Base-by-base conservation (phyloP, 2,888 invertebrate genomes). In the Ophion ventricosus region DNA sequence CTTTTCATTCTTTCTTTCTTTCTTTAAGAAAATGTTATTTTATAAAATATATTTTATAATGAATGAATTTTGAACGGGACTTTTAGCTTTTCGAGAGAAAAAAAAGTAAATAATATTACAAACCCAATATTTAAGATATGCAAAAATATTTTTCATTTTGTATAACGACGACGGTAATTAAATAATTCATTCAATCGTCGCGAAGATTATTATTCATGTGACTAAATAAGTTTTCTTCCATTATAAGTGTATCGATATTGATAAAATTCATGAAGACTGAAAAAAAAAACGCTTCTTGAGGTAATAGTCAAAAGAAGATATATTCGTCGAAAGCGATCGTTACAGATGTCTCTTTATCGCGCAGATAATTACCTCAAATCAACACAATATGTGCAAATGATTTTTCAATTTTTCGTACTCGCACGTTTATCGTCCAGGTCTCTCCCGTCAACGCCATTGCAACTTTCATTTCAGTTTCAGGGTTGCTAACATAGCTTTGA, bases 401-500 rank as follows among this genome's bases (percentile, higher is more conserved):
- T 56, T 56, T n/a, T 56, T 17, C 26, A n/a, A 7, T 54, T 29
- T 10, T 56, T 56, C 56, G 69, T 56, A 70, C 69, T 26, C 20
- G 20, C 25, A 29, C 69, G 7, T n/a, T n/a, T 11, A 11, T 26
- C 17, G 11, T 29, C 54, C 26, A 40, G 20, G 49, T 25, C 17
- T 25, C 17, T 49, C 17, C 54, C 54, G 26, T n/a, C 20, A 70
- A 56, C 29, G 49, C n/a, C 54, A 29, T 4, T 17, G n/a, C 54
- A 56, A 70, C 54, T 11, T 70, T 70, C 3, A 43, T n/a, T 69
- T 79, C 49, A 25, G 35, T 75, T 63, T 56, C 78, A 77, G 66
- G 56, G 56, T 64, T 82, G 40, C 56, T 61, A 76, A 82, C 76
- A 73, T 66, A 43, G 67, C 56, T 80, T 75, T 20, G 25, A 25